Evolutionary conservation across 2,888 invertebrate genomes (phyloP), one percentile per base, ranked within the genome.

Genomic region (Dynastes tityus): DNA sequence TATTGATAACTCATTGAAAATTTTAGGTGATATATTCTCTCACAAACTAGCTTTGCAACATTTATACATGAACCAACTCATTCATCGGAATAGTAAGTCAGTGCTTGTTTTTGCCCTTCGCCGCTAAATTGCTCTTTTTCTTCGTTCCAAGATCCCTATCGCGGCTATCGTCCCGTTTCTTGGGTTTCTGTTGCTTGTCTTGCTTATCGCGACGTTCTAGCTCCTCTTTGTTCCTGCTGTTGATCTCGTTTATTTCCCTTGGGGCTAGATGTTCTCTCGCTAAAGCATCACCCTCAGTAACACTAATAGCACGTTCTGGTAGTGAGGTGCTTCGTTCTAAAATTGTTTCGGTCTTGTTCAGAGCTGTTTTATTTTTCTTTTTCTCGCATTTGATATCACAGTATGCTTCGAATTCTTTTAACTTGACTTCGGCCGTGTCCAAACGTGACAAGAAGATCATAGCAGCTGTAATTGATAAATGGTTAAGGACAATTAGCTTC

Each of bases 361-460:
- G 45, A 45, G 45, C 45, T 8, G 27, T 68, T 32, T 70, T 65
- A 37, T 79, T 79, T 65, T 78, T 81, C 45, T 78, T 79, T 78
- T 77, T 79, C 53, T 76, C 79, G 13, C 78, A 83, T 11, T 77
- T 77, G 51, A 85, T 85, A 11, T 80, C 85, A 77, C 84, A 84
- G 61, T 85, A 85, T 37, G 83, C 82, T 80, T 85, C 85, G 78
- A 85, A 84, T 76, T 85, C 84, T 49, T 81, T 81, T 61, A 84
- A 77, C 68, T 84, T 82, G 22, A 84, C 83, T 40, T 85, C 83
- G n/a, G 83, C 81, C 4, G 85, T 83, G 53, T 85, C 84, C 79
- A 85, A 80, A 40, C 85, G 80, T 11, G 85, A 84, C 68, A 85
- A 80, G 81, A 84, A 85, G 68, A 85, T 84, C 84, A 85, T 84